These are phyloP conservation scores for Chrysomallon squamiferum DNA, from an alignment of 1,140 invertebrate species.

Conservation along the genomic window DNA sequence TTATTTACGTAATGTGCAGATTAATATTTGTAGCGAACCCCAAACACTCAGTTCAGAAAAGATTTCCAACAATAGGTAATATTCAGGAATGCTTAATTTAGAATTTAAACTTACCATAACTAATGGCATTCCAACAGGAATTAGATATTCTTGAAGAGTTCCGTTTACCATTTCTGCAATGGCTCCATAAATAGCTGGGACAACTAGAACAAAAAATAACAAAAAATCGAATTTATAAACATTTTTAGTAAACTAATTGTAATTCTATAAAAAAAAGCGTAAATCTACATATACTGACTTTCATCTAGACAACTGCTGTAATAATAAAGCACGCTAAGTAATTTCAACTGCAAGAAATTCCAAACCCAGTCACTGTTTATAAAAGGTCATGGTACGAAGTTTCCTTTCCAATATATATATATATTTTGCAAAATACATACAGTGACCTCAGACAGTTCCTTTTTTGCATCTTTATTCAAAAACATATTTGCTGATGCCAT, in stretches of 20 bases:
- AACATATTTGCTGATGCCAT: no score
- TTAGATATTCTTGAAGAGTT: constrained; percentile 17
- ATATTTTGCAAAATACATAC: no score
- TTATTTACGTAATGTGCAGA: no score
- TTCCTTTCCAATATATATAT: no score
- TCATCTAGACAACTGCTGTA: background rate
- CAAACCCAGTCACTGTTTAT: background rate
- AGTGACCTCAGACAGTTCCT: no score
- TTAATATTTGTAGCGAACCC: no score
- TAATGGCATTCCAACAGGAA: constrained; percentile 38
- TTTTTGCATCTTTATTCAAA: no score
- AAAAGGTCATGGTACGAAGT: no score
- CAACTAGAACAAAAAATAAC: constrained; percentile 7
- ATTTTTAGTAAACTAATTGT: background rate
- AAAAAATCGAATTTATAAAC: background rate
- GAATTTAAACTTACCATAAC: constrained; percentile 37
- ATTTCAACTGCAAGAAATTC: background rate
- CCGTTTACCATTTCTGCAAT: constrained; percentile 33
- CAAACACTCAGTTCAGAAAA: no score
- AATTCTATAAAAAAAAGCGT: background rate
- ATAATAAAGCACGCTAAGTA: background rate
- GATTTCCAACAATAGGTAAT: no score
- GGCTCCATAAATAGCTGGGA: constrained; percentile 35
- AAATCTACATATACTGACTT: background rate
- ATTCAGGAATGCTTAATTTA: no score